phyloP scores from a whole-genome alignment of 1,140 invertebrate species.

The Neotoxoptera formosana region DNA sequence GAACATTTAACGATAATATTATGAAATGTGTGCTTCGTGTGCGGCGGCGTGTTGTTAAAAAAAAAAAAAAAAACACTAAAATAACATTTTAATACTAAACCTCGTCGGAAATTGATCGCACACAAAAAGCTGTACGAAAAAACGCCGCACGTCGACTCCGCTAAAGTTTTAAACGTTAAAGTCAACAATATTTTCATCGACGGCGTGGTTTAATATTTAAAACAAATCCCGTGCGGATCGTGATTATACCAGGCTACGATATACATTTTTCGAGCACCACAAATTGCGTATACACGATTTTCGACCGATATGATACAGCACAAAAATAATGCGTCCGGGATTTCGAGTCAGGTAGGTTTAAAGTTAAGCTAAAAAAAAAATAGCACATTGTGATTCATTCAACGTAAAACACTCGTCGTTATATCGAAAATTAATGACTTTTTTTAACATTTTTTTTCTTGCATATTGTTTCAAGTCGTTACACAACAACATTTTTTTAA shows the following conservation, averaged over 20 bases:
- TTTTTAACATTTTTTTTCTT: too few species aligned
- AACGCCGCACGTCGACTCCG: neutral
- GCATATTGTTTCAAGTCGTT: too few species aligned
- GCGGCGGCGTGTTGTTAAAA: too few species aligned
- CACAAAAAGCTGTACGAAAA: neutral
- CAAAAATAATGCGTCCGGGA: neutral
- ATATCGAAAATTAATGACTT: too few species aligned
- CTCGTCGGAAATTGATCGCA: neutral
- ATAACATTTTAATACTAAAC: neutral
- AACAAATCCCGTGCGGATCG: neutral
- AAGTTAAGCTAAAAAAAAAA: neutral
- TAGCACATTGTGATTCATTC: neutral
- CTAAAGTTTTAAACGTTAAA: neutral
- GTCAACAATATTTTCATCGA: neutral
- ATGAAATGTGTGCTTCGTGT: neutral
- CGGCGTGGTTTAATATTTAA: neutral
- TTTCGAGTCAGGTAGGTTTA: neutral
- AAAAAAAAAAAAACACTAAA: neutral
- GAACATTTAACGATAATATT: neutral
- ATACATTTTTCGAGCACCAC: neutral
- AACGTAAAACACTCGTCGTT: too few species aligned
- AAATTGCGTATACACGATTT: neutral
- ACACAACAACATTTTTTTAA: too few species aligned
- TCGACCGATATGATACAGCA: neutral
- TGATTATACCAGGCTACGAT: too few species aligned